These are phyloP conservation scores for Parotocinclus haroldoi DNA, from an alignment of 2,797 vertebrate genomes.

Conservation along the genomic window DNA sequence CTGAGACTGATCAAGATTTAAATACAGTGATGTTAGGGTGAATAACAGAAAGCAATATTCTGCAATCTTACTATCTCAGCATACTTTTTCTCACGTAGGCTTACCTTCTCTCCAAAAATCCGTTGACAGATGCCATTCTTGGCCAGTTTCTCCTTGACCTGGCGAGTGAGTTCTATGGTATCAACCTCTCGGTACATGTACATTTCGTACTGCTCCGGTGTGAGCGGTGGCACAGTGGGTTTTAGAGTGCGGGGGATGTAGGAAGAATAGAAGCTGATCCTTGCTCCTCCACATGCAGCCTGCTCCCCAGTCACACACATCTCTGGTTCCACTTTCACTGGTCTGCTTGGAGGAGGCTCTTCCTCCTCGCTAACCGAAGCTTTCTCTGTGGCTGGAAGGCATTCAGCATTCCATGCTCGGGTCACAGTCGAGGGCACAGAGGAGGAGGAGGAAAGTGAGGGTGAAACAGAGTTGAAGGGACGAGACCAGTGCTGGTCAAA, in stretches of 20 bases:
- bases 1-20: no score
- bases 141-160: conserved; percentile 98
- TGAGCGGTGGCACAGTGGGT: conserved; percentile 92
- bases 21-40: no score
- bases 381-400: conserved; percentile 78
- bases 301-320: conserved; percentile 62
- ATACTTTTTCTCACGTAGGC: background rate
- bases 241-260: conserved; percentile 90
- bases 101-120: conserved; percentile 98
- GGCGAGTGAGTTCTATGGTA: conserved; percentile 91
- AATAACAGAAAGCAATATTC: no score
- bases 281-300: conserved; percentile 57
- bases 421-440: conserved; percentile 77
- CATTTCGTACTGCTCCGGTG: conserved; percentile 95
- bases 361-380: conserved; percentile 73
- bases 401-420: conserved; percentile 75
- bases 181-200: conserved; percentile 99
- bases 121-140: conserved; percentile 99
- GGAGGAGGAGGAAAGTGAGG: conserved; percentile 86
- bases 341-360: conserved; percentile 60
- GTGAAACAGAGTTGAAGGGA: conserved; percentile 86
- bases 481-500: conserved; percentile 96
- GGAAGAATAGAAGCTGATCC: conserved; percentile 83
- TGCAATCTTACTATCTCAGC: no score
- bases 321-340: conserved; percentile 78